Evolutionary conservation across 2,888 invertebrate species (phyloP).

Genomic region (Clanis bilineata): DNA sequence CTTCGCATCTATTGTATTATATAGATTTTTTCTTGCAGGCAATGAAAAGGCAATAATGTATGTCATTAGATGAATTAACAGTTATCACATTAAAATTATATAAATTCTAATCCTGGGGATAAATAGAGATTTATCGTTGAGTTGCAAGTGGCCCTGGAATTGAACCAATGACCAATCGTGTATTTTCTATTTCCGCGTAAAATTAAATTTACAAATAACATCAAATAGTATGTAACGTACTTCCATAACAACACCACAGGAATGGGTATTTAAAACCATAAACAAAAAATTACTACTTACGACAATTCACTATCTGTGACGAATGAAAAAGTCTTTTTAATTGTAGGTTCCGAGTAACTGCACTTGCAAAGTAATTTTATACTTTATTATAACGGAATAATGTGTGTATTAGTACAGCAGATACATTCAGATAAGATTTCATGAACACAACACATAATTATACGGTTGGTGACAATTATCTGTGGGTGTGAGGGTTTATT

Average conservation of each 20-base stretch:
- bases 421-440: conserved; percentile 50
- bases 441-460: conserved; percentile 54
- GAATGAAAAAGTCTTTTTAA: conserved; percentile 41
- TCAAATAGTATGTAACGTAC: not conserved
- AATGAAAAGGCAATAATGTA: not conserved
- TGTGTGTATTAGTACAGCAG: conserved; percentile 38
- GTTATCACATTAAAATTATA: not conserved
- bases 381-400: conserved; percentile 24
- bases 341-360: conserved; percentile 1
- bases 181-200: not conserved
- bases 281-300: conserved; percentile 46
- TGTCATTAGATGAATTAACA: not conserved
- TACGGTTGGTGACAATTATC: conserved; percentile 63
- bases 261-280: conserved; percentile 26
- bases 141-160: too few species aligned
- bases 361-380: not conserved
- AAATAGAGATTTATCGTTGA: not conserved
- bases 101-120: not conserved
- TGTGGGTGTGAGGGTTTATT: conserved; percentile 29
- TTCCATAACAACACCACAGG: not conserved
- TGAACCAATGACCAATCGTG: too few species aligned
- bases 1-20: conserved; percentile 4
- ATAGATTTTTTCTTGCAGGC: not conserved
- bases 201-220: too few species aligned
- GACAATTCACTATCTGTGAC: conserved; percentile 50